These are phyloP conservation scores for Leguminivora glycinivorella DNA, from an alignment of 1,140 invertebrate genomes.

Conservation along the genomic window DNA sequence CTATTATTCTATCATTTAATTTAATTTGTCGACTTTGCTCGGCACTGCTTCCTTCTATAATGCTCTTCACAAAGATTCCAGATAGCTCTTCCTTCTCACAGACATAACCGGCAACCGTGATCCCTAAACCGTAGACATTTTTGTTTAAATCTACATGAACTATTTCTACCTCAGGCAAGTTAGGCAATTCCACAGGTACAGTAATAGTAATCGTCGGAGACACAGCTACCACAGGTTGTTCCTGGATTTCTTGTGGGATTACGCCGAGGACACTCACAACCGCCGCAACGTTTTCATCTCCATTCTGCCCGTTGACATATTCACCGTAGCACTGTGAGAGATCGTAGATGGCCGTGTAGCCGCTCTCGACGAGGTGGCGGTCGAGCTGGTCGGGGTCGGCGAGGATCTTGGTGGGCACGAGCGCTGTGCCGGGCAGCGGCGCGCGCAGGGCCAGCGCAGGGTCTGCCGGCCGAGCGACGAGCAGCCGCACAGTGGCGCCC, in stretches of 20 bases:
- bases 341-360: conserved; percentile 79
- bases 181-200: conserved; percentile 65
- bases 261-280: conserved; percentile 73
- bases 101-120: conserved; percentile 84
- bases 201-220: conserved; percentile 72
- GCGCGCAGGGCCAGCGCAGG: conserved; percentile 83
- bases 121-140: conserved; percentile 84
- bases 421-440: conserved; percentile 81
- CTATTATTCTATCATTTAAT: conserved; percentile 95
- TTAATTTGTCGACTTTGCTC: conserved; percentile 92
- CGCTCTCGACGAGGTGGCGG: conserved; percentile 86
- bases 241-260: conserved; percentile 72
- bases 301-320: conserved; percentile 69
- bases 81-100: conserved; percentile 92
- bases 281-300: conserved; percentile 58
- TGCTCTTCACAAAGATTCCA: conserved; percentile 97
- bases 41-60: conserved; percentile 94
- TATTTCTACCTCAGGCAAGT: conserved; percentile 79
- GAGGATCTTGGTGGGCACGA: conserved; percentile 90
- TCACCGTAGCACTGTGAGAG: conserved; percentile 72
- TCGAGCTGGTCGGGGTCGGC: conserved; percentile 90
- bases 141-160: conserved; percentile 82
- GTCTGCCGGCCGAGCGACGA: conserved; percentile 93
- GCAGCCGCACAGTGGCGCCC: conserved; percentile 90
- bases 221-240: conserved; percentile 67